A percentile compares a stretch with the other conserved stretches of the same genome.
Evolutionary conservation across 1,140 invertebrate genomes (phyloP).

Genomic region (Drosophila novamexicana): DNA sequence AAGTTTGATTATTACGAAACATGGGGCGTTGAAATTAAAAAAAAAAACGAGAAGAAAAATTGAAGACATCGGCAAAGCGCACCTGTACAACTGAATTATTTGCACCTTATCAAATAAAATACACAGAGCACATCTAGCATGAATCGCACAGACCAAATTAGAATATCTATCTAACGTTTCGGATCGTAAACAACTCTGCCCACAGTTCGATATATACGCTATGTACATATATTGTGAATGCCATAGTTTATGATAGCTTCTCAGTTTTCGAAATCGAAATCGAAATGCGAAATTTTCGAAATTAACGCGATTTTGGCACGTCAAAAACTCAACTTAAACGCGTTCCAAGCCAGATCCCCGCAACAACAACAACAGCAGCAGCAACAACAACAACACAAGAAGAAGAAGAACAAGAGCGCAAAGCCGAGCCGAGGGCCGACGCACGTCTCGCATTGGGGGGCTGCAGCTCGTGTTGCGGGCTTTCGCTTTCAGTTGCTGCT

Average conservation of each 20-base stretch:
- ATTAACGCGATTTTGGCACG: conserved; percentile 53
- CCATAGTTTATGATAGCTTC: conserved; percentile 5
- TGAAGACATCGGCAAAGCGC: conserved; percentile 55
- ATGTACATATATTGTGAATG: background rate
- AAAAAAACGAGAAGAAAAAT: conserved; percentile 4
- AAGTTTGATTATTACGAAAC: conserved; percentile 82
- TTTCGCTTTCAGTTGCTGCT: conserved; percentile 82
- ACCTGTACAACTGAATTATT: conserved; percentile 59
- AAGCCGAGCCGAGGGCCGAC: conserved; percentile 54
- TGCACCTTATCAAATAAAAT: conserved; percentile 77
- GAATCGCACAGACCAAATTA: conserved; percentile 70
- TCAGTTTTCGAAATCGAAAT: background rate
- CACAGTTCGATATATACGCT: conserved; percentile 8
- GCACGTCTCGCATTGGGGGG: conserved; percentile 52
- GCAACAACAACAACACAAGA: background rate
- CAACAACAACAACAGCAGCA: conserved; percentile 7
- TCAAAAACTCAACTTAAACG: conserved; percentile 44
- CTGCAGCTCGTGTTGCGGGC: conserved; percentile 56
- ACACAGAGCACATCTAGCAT: conserved; percentile 45
- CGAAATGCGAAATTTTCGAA: conserved; percentile 40
- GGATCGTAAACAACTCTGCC: conserved; percentile 24
- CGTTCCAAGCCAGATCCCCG: conserved; percentile 42
- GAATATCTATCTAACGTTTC: conserved; percentile 57
- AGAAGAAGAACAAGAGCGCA: background rate
- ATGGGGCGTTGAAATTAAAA: conserved; percentile 79